Base-by-base conservation (phyloP, 2,113 vertebrate species). In the Sinocyclocheilus anophthalmus region DNA sequence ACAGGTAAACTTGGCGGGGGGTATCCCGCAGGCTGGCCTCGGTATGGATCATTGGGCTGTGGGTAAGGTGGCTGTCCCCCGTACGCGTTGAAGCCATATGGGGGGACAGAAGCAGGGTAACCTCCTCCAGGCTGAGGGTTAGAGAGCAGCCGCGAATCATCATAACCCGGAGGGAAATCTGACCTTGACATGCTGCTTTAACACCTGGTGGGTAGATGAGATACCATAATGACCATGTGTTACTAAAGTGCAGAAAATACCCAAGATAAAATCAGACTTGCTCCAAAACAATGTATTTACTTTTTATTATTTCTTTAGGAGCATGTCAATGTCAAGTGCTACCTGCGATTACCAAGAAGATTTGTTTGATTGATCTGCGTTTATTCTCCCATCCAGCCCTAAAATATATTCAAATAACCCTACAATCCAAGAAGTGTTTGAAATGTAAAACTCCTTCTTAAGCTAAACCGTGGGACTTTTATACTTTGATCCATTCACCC, bases 91-190 rank as follows among this genome's bases (percentile, higher is more conserved):
- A 94, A 95, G 81, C 93, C 93, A 83, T 95, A 95, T 39, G 94
- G 92, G 0, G 95, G 93, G 1, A 90, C 91, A 16, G 86, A 84
- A 5, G 84, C 33, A 0, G 95, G 96, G 30, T 96, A 95, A 26
- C 88, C 87, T 57, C 16, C 90, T 88, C 0, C 90, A 55, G 57
- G 91, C 84, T 94, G 88, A 7, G 94, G 93, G 30, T 92, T 89
- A 18, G 1, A 95, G 87, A 0, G 95, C 92, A 94, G 94, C 20
- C 85, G 79, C 48, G 88, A 92, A 78, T 97, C 96, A 1, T 98
- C 94, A 0, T 98, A 98, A 0, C 93, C 89, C 0, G 97, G 97
- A 0, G 97, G 98, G 26, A 95, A 96, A 3, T 91, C 95, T 89
- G 97, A 96, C 50, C 91, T 93, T 0, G 97, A 97, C 97, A 98